Base-by-base conservation (phyloP, 2,888 invertebrate genomes). In the Amiota minor region DNA sequence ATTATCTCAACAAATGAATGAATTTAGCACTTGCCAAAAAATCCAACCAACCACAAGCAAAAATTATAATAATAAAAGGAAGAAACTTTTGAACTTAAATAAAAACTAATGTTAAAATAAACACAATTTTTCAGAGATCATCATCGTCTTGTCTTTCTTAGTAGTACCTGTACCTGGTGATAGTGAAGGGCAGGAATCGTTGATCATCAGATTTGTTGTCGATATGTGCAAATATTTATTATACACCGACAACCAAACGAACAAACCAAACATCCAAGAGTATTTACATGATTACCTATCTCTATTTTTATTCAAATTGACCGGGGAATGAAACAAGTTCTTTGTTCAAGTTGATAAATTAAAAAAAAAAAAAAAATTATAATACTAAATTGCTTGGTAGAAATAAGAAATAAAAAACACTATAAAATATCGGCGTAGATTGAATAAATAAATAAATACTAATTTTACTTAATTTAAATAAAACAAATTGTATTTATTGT, bases 11-110 rank as follows among this genome's bases (percentile, higher is more conserved):
- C 35, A 35, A 35, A 35, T 35, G 35, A 35, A 35, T 35, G 23
- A 23, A 23, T 35, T 65, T 20, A 65, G 65, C 65, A 65, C 65
- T 47, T 65, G 65, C 65, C 65, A 65, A 65, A 65, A 65, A 18
- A 18, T 6, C 10, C 20, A 12, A 20, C 20, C 20, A 59, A 18
- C 12, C 59, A 20, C 16, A 59, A 18, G 9, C 20, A n/a, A 59
- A 59, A 16, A 59, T 18, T 59, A 18, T 59, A 18, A 59, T 46
- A 64, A 61, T 23, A 35, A 61, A 61, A 61, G 35, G 23, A 59
- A 59, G 9, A 2, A 59, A 59, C 14, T 16, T 59, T 53, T 16
- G 8, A 59, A 59, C n/a, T 16, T 59, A 18, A 14, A 59, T 6
- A 59, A 59, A 59, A 59, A 53, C 35, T 35, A 35, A 35, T 35